These are phyloP conservation scores for Squalus acanthias DNA, from an alignment of 2,797 vertebrate species.

Conservation along the genomic window DNA sequence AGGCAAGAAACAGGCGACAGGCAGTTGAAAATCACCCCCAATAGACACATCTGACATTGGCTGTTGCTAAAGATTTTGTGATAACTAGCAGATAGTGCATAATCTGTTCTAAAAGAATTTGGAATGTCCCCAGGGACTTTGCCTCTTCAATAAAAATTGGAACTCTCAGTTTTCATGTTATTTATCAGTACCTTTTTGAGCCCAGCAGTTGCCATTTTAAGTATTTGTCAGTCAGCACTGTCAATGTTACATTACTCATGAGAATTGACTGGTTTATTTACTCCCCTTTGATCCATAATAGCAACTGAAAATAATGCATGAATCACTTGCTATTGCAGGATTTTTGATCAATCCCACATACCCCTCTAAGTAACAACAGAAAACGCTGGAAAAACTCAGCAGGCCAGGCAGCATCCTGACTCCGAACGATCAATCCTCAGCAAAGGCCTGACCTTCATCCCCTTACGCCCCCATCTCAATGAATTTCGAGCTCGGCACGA, in stretches of 20 bases:
- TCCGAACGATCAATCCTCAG: too few relatives aligned
- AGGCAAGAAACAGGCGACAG: neutral
- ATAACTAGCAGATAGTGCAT: neutral
- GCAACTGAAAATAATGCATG: neutral
- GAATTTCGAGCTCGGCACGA: too few relatives aligned
- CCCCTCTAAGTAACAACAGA: neutral
- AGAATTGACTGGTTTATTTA: neutral
- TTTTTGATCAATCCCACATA: neutral
- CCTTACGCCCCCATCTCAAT: too few relatives aligned
- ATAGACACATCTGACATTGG: neutral
- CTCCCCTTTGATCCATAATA: neutral
- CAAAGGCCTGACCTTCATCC: too few relatives aligned
- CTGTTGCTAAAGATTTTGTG: neutral
- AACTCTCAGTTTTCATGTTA: neutral
- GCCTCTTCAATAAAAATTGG: neutral
- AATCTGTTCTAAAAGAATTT: neutral
- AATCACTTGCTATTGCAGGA: neutral
- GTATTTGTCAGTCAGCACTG: neutral
- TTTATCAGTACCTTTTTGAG: neutral
- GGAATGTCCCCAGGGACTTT: neutral
- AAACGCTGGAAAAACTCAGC: too few relatives aligned
- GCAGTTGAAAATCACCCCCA: neutral
- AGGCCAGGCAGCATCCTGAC: too few relatives aligned
- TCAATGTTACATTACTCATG: neutral
- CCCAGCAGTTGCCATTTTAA: neutral